Evolutionary conservation across 2,888 invertebrate species (phyloP), one percentile per base, ranked within the genome.

Genomic region (Chaetogeoica ovagalla): DNA sequence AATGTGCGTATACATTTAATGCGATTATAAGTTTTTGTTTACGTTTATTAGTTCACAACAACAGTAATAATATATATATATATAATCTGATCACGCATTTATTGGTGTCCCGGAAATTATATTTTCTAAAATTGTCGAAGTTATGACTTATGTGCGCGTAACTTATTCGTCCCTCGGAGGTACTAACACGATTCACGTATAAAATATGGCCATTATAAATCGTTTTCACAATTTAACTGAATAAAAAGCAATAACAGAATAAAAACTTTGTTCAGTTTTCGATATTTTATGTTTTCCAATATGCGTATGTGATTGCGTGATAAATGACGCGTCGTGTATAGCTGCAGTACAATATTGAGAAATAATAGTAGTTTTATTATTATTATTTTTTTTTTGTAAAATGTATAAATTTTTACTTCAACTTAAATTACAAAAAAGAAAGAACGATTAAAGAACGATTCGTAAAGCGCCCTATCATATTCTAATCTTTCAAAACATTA

Each of bases 201-300:
- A 75, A 75, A 66, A 75, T 75, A 75, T 75, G 23, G 9, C 66
- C 43, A 75, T 66, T 75, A 75, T 75, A 75, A 75, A 75, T 75
- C 66, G 75, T 66, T 66, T 75, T 75, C 59, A 57, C 43, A 59
- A 75, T 75, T 66, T 66, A 72, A 48, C 19, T 62, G 65, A 65
- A 74, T 65, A 74, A 37, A 65, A 39, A 65, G 55, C 55, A 74
- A 65, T 55, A 74, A 65, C 43, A 43, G 39, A 23, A 65, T 66
- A 23, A 66, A 65, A 75, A 66, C 74, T 75, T 75, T 75, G 43
- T 66, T 60, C 70, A 37, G 57, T 39, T 65, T 65, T 57, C 57
- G 59, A 75, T 75, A 66, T 75, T 43, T 75, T 43, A 57, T 66
- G 57, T 66, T 75, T 66, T 57, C 15, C 21, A 43, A 43, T 43